Evolutionary conservation across 2,888 invertebrate species (phyloP).

Genomic region (Alloplasta piceator): DNA sequence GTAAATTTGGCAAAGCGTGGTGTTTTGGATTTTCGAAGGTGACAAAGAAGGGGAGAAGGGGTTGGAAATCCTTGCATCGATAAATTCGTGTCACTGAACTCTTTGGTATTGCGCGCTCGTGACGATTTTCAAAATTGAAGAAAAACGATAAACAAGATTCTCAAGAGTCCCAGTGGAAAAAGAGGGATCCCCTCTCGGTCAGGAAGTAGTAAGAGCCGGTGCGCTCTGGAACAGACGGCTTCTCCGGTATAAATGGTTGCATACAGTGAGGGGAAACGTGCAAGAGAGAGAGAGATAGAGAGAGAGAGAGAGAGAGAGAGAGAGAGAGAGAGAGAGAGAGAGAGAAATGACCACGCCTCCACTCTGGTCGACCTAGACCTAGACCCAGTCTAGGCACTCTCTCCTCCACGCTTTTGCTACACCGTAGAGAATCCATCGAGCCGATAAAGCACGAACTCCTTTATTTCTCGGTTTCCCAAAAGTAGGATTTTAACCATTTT

Average conservation of each 20-base stretch:
- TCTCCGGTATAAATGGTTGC: conserved; percentile 52
- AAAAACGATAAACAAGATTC: conserved; percentile 3
- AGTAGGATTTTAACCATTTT: too few relatives aligned
- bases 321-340: conserved; percentile 51
- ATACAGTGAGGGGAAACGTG: conserved; percentile 54
- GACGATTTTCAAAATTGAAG: conserved; percentile 18
- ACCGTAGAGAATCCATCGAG: conserved; percentile 34
- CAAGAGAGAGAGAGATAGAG: too few relatives aligned
- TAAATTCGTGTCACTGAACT: conserved; percentile 48
- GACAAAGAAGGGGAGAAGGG: too few relatives aligned
- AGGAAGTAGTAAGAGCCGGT: conserved; percentile 68
- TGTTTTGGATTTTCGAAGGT: too few relatives aligned
- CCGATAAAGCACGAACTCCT: too few relatives aligned
- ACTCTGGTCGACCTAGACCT: conserved; percentile 79
- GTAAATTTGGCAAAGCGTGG: conserved; percentile 4
- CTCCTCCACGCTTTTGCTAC: conserved; percentile 62
- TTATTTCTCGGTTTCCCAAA: too few relatives aligned
- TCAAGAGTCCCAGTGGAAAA: conserved; percentile 10
- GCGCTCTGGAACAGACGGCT: conserved; percentile 65
- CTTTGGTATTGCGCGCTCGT: conserved; percentile 22
- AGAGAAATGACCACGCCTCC: conserved; percentile 64
- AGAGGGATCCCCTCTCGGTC: conserved; percentile 62
- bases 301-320: conserved; percentile 36
- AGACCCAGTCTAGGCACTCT: conserved; percentile 77
- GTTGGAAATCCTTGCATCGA: too few relatives aligned